Evolutionary conservation across 37 sponge, comb jelly and placozoan species (phyloP).

Genomic region (Eunapius fragilis): DNA sequence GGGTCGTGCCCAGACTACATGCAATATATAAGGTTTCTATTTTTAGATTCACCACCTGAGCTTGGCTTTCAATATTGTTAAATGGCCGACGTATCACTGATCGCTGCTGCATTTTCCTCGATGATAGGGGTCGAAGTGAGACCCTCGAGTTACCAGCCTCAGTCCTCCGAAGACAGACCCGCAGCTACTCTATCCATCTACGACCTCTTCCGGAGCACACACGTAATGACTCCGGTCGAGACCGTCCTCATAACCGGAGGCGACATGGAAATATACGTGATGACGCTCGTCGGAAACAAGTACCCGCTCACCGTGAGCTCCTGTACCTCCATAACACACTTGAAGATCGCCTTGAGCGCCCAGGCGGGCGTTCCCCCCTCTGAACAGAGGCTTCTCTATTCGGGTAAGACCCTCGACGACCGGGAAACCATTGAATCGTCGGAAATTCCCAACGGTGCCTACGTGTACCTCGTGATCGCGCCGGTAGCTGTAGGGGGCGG

Average conservation of each 20-base stretch:
- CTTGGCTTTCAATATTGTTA: no score
- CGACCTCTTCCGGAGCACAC: slow-evolving; percentile 25
- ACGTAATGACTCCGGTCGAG: slow-evolving; percentile 12
- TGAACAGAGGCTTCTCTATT: slow-evolving; percentile 43
- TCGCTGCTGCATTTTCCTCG: slow-evolving; percentile 40
- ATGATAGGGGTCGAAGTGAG: slow-evolving; percentile 43
- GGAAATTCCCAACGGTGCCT: not conserved
- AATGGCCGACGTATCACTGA: not conserved
- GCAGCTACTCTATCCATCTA: slow-evolving; percentile 8
- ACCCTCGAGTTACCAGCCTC: not conserved
- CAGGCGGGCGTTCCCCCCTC: slow-evolving; percentile 7
- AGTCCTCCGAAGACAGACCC: not conserved
- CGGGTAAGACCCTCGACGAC: slow-evolving; percentile 12
- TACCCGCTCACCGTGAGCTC: slow-evolving; percentile 3
- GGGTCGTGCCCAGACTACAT: no score
- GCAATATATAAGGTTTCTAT: no score
- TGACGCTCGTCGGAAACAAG: slow-evolving; percentile 30
- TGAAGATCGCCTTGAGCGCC: slow-evolving; percentile 14
- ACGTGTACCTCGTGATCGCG: slow-evolving; percentile 9
- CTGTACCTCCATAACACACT: slow-evolving; percentile 15
- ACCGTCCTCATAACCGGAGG: slow-evolving; percentile 20
- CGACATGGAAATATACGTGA: slow-evolving; percentile 16
- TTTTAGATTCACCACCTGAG: not conserved
- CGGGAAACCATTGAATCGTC: slow-evolving; percentile 6
- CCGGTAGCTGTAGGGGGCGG: slow-evolving; percentile 28